A percentile compares a stretch with the other conserved stretches of the same genome.
Evolutionary conservation across 2,888 invertebrate genomes (phyloP).

Genomic region (Podabrus alpinus): DNA sequence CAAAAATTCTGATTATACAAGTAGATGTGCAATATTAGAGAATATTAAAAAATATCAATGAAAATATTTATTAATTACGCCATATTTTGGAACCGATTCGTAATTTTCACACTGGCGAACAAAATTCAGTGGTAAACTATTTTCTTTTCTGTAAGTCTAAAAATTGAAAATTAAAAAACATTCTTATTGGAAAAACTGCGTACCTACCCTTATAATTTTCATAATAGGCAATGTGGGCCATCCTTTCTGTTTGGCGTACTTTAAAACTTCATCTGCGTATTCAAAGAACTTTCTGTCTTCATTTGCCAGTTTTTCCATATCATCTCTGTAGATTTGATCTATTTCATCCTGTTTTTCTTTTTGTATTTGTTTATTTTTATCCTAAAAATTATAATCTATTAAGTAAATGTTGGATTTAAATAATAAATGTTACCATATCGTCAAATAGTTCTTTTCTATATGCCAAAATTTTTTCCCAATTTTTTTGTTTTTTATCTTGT

Average conservation of each 20-base stretch:
- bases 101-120: neutral
- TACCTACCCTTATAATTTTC: slow-evolving; percentile 54
- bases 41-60: neutral
- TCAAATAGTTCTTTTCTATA: slow-evolving; percentile 57
- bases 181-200: neutral
- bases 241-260: slow-evolving; percentile 54
- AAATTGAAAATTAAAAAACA: neutral
- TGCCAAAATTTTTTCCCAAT: slow-evolving; percentile 53
- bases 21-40: neutral
- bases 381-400: neutral
- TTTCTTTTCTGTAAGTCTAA: slow-evolving; percentile 16
- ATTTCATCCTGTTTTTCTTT: neutral
- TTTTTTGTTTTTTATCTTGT: slow-evolving; percentile 51
- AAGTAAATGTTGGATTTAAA: neutral
- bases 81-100: neutral
- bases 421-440: slow-evolving; percentile 55
- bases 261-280: slow-evolving; percentile 57
- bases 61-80: neutral
- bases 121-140: slow-evolving; percentile 3
- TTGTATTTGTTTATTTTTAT: neutral
- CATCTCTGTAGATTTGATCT: neutral
- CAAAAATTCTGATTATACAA: neutral
- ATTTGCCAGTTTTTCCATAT: slow-evolving; percentile 49
- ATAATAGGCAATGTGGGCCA: slow-evolving; percentile 57
- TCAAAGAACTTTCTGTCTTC: slow-evolving; percentile 60